Conservation (phyloP, 2,888 invertebrate genomes). For the Stictocephala bisonia region DNA sequence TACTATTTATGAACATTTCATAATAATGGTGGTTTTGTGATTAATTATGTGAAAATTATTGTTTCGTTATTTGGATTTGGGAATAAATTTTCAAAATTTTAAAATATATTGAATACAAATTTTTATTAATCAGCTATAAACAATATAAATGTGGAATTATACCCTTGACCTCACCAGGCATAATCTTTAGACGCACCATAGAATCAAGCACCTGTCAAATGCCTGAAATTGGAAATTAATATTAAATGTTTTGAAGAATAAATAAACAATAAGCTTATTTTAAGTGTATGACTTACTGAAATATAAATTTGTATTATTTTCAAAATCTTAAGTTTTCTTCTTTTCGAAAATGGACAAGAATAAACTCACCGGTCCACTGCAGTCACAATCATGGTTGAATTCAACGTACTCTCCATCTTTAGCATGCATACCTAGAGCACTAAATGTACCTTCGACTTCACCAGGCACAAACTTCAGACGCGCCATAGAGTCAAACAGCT, state of each 20-base stretch:
- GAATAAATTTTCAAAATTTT: too few species aligned
- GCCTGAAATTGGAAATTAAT: conserved; percentile 72
- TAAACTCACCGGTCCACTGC: conserved; percentile 80
- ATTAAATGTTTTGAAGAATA: too few species aligned
- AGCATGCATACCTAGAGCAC: conserved; percentile 87
- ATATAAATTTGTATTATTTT: not conserved
- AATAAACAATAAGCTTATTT: too few species aligned
- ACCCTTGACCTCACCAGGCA: conserved; percentile 69
- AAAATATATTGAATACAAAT: too few species aligned
- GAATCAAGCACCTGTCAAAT: conserved; percentile 97
- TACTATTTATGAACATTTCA: too few species aligned
- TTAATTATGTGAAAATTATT: too few species aligned
- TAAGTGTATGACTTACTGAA: too few species aligned
- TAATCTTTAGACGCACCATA: conserved; percentile 87
- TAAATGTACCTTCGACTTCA: conserved; percentile 67
- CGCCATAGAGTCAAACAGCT: conserved; percentile 95
- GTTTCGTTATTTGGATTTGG: too few species aligned
- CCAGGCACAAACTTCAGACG: conserved; percentile 80
- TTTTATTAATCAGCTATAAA: too few species aligned
- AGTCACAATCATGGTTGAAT: conserved; percentile 82
- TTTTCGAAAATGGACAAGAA: not conserved
- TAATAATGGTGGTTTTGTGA: too few species aligned
- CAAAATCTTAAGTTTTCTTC: not conserved
- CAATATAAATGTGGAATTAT: too few species aligned
- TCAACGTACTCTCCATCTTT: conserved; percentile 95